Evolutionary conservation across 30 jellyfish, hydroid and myxozoan genomes (phyloP).

Genomic region (Mastigias papua): DNA sequence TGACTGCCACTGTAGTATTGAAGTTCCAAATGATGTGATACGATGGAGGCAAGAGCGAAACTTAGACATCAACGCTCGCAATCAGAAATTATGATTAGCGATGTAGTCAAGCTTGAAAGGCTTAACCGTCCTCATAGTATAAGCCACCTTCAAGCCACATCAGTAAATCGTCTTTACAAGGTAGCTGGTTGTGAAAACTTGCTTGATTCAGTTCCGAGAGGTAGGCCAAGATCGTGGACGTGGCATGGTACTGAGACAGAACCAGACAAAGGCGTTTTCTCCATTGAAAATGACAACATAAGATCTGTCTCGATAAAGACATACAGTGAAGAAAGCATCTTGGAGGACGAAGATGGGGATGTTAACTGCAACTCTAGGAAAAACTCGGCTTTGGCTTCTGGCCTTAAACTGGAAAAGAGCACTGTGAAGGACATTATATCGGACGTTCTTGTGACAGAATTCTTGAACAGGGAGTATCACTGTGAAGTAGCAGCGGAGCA

Average conservation of each 20-base stretch:
- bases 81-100: constrained; percentile 53
- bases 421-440: constrained; percentile 69
- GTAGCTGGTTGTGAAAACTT: constrained; percentile 47
- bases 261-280: constrained; percentile 37
- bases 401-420: constrained; percentile 51
- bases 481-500: constrained; percentile 64
- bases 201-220: constrained; percentile 22
- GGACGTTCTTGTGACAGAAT: constrained; percentile 79
- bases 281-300: constrained; percentile 19
- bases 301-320: constrained; percentile 19
- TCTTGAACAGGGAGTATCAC: constrained; percentile 59
- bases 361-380: constrained; percentile 19
- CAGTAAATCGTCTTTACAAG: constrained; percentile 67
- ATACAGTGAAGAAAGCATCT: constrained; percentile 58
- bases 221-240: constrained; percentile 83
- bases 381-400: constrained; percentile 6
- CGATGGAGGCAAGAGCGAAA: constrained; percentile 19
- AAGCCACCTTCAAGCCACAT: constrained; percentile 42
- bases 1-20: not conserved
- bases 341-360: constrained; percentile 38
- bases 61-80: constrained; percentile 62
- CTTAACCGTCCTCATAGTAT: constrained; percentile 35
- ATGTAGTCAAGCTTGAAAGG: constrained; percentile 13
- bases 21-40: not conserved
- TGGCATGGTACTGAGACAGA: constrained; percentile 76